phyloP scores from a whole-genome alignment of 1,140 invertebrate genomes.

The Nymphalis io region DNA sequence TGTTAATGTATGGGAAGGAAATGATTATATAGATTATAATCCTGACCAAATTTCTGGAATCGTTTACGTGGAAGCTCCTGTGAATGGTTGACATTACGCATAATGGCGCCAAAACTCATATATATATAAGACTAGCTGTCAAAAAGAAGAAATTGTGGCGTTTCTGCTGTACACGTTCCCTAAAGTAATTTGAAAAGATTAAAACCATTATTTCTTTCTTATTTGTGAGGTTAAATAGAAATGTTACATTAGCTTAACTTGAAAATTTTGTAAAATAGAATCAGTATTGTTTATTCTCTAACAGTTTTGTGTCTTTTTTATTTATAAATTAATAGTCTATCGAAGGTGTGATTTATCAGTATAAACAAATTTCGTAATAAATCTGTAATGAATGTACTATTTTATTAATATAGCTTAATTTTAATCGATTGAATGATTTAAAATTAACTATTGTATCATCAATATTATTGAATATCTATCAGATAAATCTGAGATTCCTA shows the following conservation, averaged over 20 bases:
- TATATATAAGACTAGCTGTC: no score
- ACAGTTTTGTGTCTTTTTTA: not conserved
- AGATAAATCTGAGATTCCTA: no score
- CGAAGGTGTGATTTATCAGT: not conserved
- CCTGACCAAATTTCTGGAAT: conserved; percentile 39
- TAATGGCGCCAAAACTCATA: not conserved
- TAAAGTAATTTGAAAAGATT: no score
- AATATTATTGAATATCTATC: no score
- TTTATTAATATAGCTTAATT: not conserved
- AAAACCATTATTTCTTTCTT: no score
- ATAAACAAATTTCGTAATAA: not conserved
- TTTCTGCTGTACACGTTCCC: no score
- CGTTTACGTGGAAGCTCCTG: not conserved
- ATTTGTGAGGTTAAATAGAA: no score
- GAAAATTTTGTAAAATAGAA: no score
- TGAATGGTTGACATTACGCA: not conserved
- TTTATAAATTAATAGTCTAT: not conserved
- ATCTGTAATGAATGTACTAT: not conserved
- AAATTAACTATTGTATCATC: no score
- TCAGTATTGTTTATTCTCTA: not conserved
- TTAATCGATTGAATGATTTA: not conserved
- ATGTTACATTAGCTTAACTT: no score
- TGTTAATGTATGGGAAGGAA: conserved; percentile 43
- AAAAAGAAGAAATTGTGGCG: no score
- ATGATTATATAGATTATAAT: conserved; percentile 61